Evolutionary conservation across 2,888 invertebrate genomes (phyloP).

Genomic region (Theretra japonica): DNA sequence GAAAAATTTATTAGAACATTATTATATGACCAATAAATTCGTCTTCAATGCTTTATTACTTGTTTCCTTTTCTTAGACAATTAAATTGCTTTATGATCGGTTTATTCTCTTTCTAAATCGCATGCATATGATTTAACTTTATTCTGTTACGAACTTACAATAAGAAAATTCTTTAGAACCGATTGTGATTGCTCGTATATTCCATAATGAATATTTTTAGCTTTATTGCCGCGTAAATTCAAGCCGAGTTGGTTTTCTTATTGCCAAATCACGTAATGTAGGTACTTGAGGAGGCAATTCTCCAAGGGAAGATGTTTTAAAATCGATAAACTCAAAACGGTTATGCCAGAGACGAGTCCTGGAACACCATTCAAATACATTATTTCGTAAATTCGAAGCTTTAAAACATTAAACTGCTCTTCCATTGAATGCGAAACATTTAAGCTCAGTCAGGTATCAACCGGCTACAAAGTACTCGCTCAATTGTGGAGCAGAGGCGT

Average conservation of each 20-base stretch:
- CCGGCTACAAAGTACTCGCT: conserved; percentile 62
- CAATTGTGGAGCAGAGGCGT: conserved; percentile 75
- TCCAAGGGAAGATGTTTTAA: neutral
- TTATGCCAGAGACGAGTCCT: neutral
- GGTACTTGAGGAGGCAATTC: neutral
- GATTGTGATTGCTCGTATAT: neutral
- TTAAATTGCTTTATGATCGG: conserved; percentile 25
- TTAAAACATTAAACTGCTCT: conserved; percentile 16
- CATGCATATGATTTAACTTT: neutral
- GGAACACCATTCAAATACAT: neutral
- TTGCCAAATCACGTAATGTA: neutral
- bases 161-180: neutral
- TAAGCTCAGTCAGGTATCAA: conserved; percentile 56
- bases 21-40: conserved; percentile 48
- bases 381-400: neutral
- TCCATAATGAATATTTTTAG: neutral
- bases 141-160: neutral
- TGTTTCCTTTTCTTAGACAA: conserved; percentile 36
- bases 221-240: conserved; percentile 3
- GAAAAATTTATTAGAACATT: conserved; percentile 44
- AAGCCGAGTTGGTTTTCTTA: conserved; percentile 3
- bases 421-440: conserved; percentile 38
- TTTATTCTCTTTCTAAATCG: conserved; percentile 13
- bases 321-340: conserved; percentile 1
- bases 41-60: conserved; percentile 37